Base-by-base conservation (phyloP, 2,888 invertebrate genomes). In the Plusia festucae region DNA sequence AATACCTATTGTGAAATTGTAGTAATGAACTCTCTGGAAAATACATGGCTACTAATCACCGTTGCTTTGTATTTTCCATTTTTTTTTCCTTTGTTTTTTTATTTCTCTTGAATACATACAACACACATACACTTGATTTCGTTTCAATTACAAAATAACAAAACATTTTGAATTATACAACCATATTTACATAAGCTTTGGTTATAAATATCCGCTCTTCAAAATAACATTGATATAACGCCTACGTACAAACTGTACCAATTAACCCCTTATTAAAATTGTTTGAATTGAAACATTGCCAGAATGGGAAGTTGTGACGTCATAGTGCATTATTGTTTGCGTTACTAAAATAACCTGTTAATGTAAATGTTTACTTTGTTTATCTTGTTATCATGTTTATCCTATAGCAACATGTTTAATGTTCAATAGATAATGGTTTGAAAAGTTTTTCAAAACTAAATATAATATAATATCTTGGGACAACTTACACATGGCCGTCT, bases 241-340 rank as follows among this genome's bases (percentile, higher is more conserved):
- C n/a, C 32, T 20, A 49, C 40, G 27, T 20, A 24, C 34, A 58
- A 53, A 22, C 24, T 7, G 34, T 52, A 16, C 24, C 30, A 57
- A 57, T 60, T 24, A 44, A 70, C n/a, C 32, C 2, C 2, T 13
- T 0, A 55, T 58, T 71, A 53, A 32, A 58, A 61, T 73, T 52
- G 54, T 61, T 68, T 61, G 30, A 51, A 16, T 70, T 73, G 70
- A 68, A 73, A 52, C 74, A 16, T 40, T 70, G 70, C 70, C 70
- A 67, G 56, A 46, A 57, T 68, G 34, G 16, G 46, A 18, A 44
- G 11, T 11, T 2, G 9, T 54, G 24, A 58, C 49, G 6, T 11
- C 11, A n/a, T n/a, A 5, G 44, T 56, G 24, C 44, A n/a, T n/a
- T 1, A 56, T 56, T 56, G 27, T 56, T 56, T 24, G 46, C 44